phyloP scores from a whole-genome alignment of 2,888 invertebrate species.

The Scaptomyza parva region DNA sequence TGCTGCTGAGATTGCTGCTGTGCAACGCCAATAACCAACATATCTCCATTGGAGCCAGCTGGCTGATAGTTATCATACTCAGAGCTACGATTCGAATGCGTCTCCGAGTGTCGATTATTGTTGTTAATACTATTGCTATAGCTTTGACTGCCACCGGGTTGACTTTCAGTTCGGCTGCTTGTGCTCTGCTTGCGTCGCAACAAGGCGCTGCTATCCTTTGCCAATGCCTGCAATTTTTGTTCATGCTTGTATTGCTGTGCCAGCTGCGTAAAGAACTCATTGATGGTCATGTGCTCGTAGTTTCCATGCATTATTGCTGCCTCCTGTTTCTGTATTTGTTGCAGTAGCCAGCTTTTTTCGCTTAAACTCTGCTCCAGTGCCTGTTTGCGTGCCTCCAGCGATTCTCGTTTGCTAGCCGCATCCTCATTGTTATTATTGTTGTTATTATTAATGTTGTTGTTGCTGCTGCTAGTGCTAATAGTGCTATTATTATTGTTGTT shows the following conservation, averaged over 20 bases:
- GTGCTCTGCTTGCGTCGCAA: constrained; percentile 79
- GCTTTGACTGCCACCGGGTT: constrained; percentile 34
- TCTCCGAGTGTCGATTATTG: constrained; percentile 78
- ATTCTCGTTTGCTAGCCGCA: constrained; percentile 71
- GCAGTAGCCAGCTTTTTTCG: constrained; percentile 84
- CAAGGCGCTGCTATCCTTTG: constrained; percentile 64
- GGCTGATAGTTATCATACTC: constrained; percentile 82
- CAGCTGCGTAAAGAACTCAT: constrained; percentile 78
- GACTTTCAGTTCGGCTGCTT: constrained; percentile 62
- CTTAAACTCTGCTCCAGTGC: constrained; percentile 83
- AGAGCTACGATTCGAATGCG: constrained; percentile 80
- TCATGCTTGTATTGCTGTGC: constrained; percentile 80
- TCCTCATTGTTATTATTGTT: constrained; percentile 64
- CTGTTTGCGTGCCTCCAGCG: constrained; percentile 82
- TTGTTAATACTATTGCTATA: constrained; percentile 42
- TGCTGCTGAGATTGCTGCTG: constrained; percentile 71
- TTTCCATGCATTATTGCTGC: constrained; percentile 83
- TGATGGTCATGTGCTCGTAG: constrained; percentile 80
- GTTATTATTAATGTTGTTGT: constrained; percentile 34
- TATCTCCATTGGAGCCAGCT: constrained; percentile 57
- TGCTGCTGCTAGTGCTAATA: constrained; percentile 4
- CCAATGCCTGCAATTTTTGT: constrained; percentile 55
- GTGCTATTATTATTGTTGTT: constrained; percentile 39
- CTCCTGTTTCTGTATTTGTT: constrained; percentile 84
- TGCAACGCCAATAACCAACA: constrained; percentile 72